Evolutionary conservation across 2,113 vertebrate genomes (phyloP), one percentile per base, ranked within the genome.

Genomic region (Callipepla californica): DNA sequence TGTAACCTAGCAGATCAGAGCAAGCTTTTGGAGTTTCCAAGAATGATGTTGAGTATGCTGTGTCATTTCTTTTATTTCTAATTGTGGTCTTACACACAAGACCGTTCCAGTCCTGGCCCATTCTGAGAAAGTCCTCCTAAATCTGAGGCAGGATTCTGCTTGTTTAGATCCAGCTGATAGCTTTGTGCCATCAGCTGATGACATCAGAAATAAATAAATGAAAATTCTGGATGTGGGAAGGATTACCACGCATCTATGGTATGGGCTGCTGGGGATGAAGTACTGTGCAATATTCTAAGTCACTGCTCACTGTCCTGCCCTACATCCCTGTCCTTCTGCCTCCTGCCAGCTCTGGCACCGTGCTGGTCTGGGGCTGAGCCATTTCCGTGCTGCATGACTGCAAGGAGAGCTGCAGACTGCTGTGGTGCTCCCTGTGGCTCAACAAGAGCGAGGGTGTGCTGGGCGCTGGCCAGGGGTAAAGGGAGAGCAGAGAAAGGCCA

Each of bases 301-400:
- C n/a, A 6, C 36, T 87, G 55, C 44, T 69, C 88, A 40, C 36
- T 2, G 0, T 47, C 1, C 0, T 57, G 44, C 44, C 0, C 0
- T 23, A 8, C 58, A 13, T 62, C 13, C 2, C 66, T 30, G 0
- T 51, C 34, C 48, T 0, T 0, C 13, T 11, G 26, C 36, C 47
- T 61, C 0, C 0, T 6, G 5, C 57, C 25, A 42, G 22, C 55
- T 81, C 72, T 4, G 5, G 66, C 1, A 1, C 30, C 22, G 72
- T 2, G 23, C 13, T 10, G 65, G 13, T 55, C 11, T 7, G 5
- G 11, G 4, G 3, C 28, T 57, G 84, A 89, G 45, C 58, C 3
- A 3, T 32, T 63, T 38, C 50, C 30, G 40, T n/a, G 22, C 7
- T 58, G 23, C 13, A 20, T 38, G 40, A 3, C 73, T 26, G 7